Conservation (phyloP, 2,797 vertebrate species). For the Coluber constrictor region DNA sequence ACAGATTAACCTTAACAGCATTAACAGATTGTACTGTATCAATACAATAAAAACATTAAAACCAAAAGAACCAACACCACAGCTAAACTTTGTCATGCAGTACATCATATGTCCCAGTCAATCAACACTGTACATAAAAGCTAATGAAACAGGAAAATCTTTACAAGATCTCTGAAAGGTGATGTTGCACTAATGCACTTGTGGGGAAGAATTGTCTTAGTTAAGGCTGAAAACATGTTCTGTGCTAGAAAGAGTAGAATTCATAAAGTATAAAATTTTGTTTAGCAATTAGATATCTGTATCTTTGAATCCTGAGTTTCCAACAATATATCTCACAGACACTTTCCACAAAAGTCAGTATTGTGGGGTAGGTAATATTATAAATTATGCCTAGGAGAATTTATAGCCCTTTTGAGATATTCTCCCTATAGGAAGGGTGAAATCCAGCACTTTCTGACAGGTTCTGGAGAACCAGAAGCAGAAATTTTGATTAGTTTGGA, state of each 20-base stretch:
- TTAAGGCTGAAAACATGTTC: not conserved
- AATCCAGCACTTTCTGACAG: too few relatives aligned
- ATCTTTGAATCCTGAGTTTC: not conserved
- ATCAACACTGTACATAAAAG: not conserved
- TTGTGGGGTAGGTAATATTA: not conserved
- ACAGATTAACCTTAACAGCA: too few relatives aligned
- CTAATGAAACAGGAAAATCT: not conserved
- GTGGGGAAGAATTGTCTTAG: not conserved
- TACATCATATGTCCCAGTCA: not conserved
- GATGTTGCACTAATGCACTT: not conserved
- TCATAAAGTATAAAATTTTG: not conserved
- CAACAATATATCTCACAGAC: not conserved
- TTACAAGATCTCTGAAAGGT: not conserved
- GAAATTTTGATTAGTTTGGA: too few relatives aligned
- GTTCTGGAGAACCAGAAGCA: too few relatives aligned
- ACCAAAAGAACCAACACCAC: not conserved
- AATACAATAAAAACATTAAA: not conserved
- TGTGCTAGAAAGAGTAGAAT: not conserved
- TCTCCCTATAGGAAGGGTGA: not conserved
- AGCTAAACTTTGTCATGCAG: not conserved
- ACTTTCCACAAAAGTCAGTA: not conserved
- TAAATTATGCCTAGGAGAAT: not conserved
- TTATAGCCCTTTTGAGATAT: not conserved
- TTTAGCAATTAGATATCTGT: not conserved
- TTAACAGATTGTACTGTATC: not conserved